phyloP scores from a whole-genome alignment of 2,113 vertebrate species.

The Anoura caudifer region DNA sequence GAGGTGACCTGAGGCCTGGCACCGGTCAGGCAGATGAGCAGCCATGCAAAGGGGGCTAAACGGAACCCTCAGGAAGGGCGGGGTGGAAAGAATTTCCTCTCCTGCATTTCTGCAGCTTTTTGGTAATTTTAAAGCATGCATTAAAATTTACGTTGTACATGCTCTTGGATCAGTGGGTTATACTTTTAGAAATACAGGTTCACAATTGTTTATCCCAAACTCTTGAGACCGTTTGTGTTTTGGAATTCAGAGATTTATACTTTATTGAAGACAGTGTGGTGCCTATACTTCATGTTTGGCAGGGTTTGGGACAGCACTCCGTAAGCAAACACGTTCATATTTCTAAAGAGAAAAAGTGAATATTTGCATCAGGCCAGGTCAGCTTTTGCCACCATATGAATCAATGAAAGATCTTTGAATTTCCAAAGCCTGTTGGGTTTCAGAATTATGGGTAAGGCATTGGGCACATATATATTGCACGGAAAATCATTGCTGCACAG shows the following conservation, averaged over 20 bases:
- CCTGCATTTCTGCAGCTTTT: background rate
- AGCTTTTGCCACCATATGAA: background rate
- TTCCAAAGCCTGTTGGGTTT: conserved; percentile 4
- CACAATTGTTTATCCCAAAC: background rate
- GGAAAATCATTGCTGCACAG: background rate
- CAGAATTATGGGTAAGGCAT: background rate
- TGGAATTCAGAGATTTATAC: background rate
- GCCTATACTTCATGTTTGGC: background rate
- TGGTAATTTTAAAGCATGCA: background rate
- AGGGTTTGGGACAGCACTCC: background rate
- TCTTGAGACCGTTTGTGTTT: background rate
- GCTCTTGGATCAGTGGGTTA: background rate
- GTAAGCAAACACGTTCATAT: background rate
- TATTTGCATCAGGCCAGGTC: background rate
- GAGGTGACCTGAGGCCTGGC: background rate
- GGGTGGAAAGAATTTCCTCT: background rate
- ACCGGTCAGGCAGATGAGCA: background rate
- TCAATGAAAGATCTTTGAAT: background rate
- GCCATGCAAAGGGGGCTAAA: background rate
- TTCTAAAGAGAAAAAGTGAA: background rate
- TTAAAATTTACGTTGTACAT: background rate
- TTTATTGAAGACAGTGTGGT: background rate
- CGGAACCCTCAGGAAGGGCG: background rate
- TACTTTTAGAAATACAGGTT: background rate
- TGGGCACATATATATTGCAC: background rate